These are phyloP conservation scores for Agapostemon virescens DNA, from an alignment of 2,888 invertebrate genomes.

Conservation along the genomic window DNA sequence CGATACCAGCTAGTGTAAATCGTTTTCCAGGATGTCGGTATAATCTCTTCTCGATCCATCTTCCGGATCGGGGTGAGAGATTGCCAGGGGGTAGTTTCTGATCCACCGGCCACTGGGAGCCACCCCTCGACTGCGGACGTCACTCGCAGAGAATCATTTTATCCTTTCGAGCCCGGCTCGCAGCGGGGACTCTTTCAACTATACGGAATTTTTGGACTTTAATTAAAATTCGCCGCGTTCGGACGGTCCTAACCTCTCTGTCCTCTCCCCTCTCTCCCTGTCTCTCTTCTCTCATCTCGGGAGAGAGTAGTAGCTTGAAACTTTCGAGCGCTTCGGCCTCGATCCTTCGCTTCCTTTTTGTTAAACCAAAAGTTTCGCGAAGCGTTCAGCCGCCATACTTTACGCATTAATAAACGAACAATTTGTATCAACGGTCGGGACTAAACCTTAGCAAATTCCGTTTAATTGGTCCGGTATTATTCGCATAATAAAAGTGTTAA, in stretches of 20 bases:
- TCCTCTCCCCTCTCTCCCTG: neutral
- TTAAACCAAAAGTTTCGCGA: neutral
- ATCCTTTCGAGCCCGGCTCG: constrained; percentile 34
- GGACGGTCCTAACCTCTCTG: neutral
- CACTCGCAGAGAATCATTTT: constrained; percentile 65
- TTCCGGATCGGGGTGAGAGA: constrained; percentile 29
- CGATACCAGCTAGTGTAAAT: neutral
- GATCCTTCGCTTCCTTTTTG: neutral
- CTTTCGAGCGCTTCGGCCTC: neutral
- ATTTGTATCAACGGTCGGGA: neutral
- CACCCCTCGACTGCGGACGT: constrained; percentile 53
- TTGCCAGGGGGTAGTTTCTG: constrained; percentile 27
- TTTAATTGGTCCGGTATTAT: too few relatives aligned
- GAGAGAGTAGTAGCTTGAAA: neutral
- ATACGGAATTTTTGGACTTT: constrained; percentile 19
- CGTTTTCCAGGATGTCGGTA: constrained; percentile 12
- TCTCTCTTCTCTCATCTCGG: neutral
- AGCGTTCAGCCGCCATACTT: neutral
- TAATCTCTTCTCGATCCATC: constrained; percentile 22
- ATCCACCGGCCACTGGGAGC: constrained; percentile 7
- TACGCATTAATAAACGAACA: constrained; percentile 4
- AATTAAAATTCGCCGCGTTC: constrained; percentile 1
- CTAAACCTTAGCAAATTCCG: too few relatives aligned
- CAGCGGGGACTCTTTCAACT: constrained; percentile 35
- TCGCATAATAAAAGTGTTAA: too few relatives aligned